A percentile compares a stretch with the other conserved stretches of the same genome.
These are phyloP conservation scores for Gadus chalcogrammus DNA, from an alignment of 2,113 vertebrate species.

Conservation along the genomic window DNA sequence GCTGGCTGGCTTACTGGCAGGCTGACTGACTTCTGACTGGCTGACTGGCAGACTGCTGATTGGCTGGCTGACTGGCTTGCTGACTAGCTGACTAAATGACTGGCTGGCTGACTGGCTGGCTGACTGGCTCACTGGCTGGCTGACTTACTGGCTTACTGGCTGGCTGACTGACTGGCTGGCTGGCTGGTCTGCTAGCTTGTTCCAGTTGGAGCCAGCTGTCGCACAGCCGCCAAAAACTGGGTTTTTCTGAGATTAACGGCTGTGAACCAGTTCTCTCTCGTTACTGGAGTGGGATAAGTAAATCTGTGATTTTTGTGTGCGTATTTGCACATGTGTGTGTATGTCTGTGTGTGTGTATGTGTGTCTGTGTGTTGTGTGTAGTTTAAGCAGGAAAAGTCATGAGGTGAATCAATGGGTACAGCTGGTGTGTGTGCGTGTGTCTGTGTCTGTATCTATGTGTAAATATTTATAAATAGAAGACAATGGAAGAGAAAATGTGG, in stretches of 20 bases:
- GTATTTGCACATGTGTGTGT: neutral
- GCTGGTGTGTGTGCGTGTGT: conserved; percentile 25
- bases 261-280: conserved; percentile 70
- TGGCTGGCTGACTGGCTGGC: too few species aligned
- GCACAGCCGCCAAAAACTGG: conserved; percentile 63
- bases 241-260: conserved; percentile 71
- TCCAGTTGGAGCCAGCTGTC: conserved; percentile 59
- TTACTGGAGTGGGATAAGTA: conserved; percentile 73
- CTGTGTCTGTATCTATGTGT: neutral
- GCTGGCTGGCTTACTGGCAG: too few species aligned
- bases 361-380: neutral
- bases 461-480: conserved; percentile 11
- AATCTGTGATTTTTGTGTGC: conserved; percentile 34
- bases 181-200: conserved; percentile 31
- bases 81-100: too few species aligned
- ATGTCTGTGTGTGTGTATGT: conserved; percentile 13
- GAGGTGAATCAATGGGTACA: conserved; percentile 58
- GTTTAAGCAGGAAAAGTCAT: neutral
- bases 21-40: too few species aligned
- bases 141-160: conserved; percentile 5
- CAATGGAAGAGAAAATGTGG: conserved; percentile 10
- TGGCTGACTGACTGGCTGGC: conserved; percentile 6
- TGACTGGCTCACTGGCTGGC: too few species aligned
- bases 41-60: too few species aligned
- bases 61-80: too few species aligned